A percentile compares a stretch with the other conserved stretches of the same genome.
phyloP scores from a whole-genome alignment of 2,113 vertebrate genomes.

The Procapra przewalskii region DNA sequence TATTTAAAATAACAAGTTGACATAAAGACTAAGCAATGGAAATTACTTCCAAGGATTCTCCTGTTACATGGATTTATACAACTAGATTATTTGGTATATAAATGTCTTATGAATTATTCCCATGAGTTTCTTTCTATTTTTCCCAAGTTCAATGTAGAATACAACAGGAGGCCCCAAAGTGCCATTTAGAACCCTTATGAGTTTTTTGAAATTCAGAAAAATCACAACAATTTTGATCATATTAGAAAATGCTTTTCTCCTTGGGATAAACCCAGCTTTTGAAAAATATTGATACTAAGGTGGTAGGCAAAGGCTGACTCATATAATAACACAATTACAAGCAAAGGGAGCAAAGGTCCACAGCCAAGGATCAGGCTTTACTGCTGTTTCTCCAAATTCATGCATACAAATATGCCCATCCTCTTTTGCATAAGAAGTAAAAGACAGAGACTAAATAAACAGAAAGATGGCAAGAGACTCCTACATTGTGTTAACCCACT shows the following conservation, averaged over 20 bases:
- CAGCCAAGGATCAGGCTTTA: not conserved
- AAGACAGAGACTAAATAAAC: not conserved
- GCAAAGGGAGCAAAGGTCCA: not conserved
- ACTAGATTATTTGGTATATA: not conserved
- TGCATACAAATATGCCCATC: not conserved
- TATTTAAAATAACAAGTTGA: conserved; percentile 49
- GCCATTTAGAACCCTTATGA: not conserved
- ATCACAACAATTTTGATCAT: conserved; percentile 29
- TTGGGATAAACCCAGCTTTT: conserved; percentile 21
- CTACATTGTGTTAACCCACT: not conserved
- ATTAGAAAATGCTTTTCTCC: conserved; percentile 34
- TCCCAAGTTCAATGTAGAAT: not conserved
- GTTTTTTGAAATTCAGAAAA: conserved; percentile 30
- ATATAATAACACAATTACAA: not conserved
- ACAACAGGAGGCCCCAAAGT: not conserved
- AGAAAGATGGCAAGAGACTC: not conserved
- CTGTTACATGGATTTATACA: not conserved
- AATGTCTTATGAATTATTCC: conserved; percentile 23
- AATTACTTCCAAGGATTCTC: conserved; percentile 53
- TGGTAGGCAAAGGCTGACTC: not conserved
- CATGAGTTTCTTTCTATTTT: not conserved
- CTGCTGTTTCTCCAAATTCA: not conserved
- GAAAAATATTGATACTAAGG: conserved; percentile 23
- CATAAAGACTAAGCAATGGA: conserved; percentile 42
- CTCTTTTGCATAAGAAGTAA: not conserved